phyloP scores from a whole-genome alignment of 2,888 invertebrate genomes.

The Drosophila parthenogenetica region DNA sequence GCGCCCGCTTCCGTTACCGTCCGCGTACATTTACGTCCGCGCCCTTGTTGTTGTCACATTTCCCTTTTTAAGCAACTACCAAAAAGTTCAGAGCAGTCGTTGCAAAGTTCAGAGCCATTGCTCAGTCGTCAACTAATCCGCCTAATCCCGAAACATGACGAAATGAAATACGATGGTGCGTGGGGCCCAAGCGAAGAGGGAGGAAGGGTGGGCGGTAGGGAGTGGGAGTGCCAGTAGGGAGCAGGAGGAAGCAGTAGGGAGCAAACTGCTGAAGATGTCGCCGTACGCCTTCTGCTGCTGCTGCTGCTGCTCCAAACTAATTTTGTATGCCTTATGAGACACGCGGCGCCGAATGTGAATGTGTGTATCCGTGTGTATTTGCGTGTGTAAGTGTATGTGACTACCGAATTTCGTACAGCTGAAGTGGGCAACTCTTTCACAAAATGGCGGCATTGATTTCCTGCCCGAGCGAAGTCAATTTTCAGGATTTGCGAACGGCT shows the following conservation, averaged over 20 bases:
- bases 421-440: conserved; percentile 69
- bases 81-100: conserved; percentile 76
- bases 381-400: conserved; percentile 8
- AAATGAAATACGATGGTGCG: conserved; percentile 83
- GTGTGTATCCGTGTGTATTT: conserved; percentile 22
- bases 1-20: background rate
- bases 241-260: background rate
- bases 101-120: conserved; percentile 75
- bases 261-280: conserved; percentile 29
- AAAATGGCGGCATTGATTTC: conserved; percentile 79
- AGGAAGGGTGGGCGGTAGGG: conserved; percentile 1
- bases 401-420: background rate
- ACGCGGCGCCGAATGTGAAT: conserved; percentile 38
- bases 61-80: conserved; percentile 76
- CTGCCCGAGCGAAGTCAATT: conserved; percentile 77
- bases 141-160: conserved; percentile 84
- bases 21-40: conserved; percentile 53
- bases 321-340: conserved; percentile 77
- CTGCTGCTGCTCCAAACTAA: conserved; percentile 55
- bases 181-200: conserved; percentile 49
- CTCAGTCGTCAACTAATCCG: conserved; percentile 82
- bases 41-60: conserved; percentile 75
- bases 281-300: conserved; percentile 10
- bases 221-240: background rate
- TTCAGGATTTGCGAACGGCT: conserved; percentile 80